Evolutionary conservation across 2,113 vertebrate genomes (phyloP), one percentile per base, ranked within the genome.

Genomic region (Catagonus wagneri): DNA sequence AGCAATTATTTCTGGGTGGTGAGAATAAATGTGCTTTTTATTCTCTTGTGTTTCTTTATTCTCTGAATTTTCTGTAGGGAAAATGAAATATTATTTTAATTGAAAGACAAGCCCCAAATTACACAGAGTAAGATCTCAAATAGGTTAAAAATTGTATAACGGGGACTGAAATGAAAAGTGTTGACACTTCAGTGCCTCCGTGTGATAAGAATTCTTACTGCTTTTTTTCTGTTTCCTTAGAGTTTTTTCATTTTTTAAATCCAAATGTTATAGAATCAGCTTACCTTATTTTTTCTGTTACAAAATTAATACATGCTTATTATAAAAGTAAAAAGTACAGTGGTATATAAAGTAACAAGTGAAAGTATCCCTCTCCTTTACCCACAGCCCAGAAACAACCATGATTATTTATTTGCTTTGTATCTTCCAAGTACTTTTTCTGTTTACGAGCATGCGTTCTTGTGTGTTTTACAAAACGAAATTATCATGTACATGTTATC

Each of bases 381-480:
- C 19, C 15, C 22, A 80, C 7, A 79, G 12, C 36, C 54, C 34
- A 83, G 34, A 92, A 15, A 56, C 60, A 79, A 36, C 34, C 36
- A 34, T 29, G 20, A 83, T 79, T 75, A 44, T 93, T 92, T 93
- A 19, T 85, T 76, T 91, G 27, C 34, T 95, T 91, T 80, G 36
- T 66, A 20, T 60, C 20, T 91, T 84, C 61, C 83, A 68, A 34
- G 22, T 71, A 52, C 14, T 63, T 83, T 94, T 79, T 71, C 44
- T 66, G 27, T 91, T 68, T 89, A 71, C 56, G 58, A 78, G 68
- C 29, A 25, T 89, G 17, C 79, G 17, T 83, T 89, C 54, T 71
- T 66, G 4, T 69, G 25, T 79, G n/a, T 83, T 92, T 95, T 75
- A 88, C 20, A 88, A 65, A 90, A 50, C 34, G 56, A 88, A 94